phyloP scores from a whole-genome alignment of 2,888 invertebrate genomes.

The Allacma fusca region DNA sequence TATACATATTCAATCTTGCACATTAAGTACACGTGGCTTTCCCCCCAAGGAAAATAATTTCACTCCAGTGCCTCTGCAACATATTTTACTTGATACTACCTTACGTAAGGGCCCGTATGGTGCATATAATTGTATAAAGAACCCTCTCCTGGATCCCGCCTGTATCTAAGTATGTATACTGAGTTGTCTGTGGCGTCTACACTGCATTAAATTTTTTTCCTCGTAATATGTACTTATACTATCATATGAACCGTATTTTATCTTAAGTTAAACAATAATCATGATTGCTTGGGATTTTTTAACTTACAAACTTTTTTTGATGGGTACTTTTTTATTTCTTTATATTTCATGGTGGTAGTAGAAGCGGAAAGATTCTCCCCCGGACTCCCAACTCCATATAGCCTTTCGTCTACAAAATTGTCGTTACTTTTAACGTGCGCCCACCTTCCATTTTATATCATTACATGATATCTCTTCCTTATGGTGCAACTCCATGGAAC shows the following conservation, averaged over 20 bases:
- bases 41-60: slow-evolving; percentile 2
- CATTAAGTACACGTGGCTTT: slow-evolving; percentile 12
- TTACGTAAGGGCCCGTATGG: neutral
- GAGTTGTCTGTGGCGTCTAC: too few species aligned
- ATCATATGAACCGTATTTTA: slow-evolving; percentile 1
- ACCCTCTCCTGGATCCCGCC: too few species aligned
- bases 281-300: slow-evolving; percentile 10
- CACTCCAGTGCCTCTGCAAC: neutral
- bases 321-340: slow-evolving; percentile 22
- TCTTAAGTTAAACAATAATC: slow-evolving; percentile 10
- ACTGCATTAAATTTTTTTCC: neutral
- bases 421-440: slow-evolving; percentile 7
- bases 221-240: neutral
- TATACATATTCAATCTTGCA: slow-evolving; percentile 14
- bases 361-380: neutral
- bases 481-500: slow-evolving; percentile 3
- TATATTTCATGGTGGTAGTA: neutral
- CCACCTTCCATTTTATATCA: neutral
- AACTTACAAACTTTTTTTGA: neutral
- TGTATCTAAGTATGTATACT: too few species aligned
- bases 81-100: neutral
- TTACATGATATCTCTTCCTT: neutral
- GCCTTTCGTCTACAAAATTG: neutral
- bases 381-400: too few species aligned
- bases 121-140: neutral